A percentile compares a stretch with the other conserved stretches of the same genome.
Evolutionary conservation across 2,797 vertebrate genomes (phyloP).

Genomic region (Taenioides sp.): DNA sequence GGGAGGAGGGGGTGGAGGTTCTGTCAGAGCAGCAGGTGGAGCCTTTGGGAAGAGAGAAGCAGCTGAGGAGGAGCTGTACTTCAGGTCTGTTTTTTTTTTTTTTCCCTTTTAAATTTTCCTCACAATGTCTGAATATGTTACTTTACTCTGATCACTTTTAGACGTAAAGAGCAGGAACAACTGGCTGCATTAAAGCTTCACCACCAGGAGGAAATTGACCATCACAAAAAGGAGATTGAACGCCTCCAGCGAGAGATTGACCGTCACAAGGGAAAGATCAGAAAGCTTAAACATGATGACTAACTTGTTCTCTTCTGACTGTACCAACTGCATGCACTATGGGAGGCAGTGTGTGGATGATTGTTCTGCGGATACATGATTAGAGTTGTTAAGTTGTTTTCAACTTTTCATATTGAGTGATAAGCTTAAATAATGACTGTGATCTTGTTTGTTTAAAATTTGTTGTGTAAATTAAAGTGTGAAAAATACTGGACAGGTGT

Average conservation of each 20-base stretch:
- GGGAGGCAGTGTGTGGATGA: conserved; percentile 26
- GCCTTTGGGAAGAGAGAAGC: conserved; percentile 86
- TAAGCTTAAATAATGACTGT: neutral
- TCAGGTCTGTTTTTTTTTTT: conserved; percentile 78
- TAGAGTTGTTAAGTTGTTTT: conserved; percentile 36
- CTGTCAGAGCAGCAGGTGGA: conserved; percentile 88
- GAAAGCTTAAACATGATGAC: conserved; percentile 82
- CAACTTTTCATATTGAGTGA: conserved; percentile 35
- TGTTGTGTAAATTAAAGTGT: conserved; percentile 3
- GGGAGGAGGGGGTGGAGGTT: conserved; percentile 80
- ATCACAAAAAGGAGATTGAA: conserved; percentile 90
- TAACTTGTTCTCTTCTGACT: conserved; percentile 27
- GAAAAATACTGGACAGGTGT: neutral
- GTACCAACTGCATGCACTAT: conserved; percentile 31
- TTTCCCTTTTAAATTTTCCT: neutral
- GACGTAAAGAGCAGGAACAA: conserved; percentile 87
- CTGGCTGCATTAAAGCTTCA: conserved; percentile 82
- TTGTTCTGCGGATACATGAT: conserved; percentile 55
- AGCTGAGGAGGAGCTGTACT: conserved; percentile 91
- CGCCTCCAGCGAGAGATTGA: conserved; percentile 91
- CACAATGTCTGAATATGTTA: neutral
- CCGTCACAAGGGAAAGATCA: conserved; percentile 90
- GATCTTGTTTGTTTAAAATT: neutral
- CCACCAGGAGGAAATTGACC: conserved; percentile 89
- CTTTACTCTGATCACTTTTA: conserved; percentile 14